Conservation (phyloP, 2,888 invertebrate species). For the Ennomos fuscantarius region DNA sequence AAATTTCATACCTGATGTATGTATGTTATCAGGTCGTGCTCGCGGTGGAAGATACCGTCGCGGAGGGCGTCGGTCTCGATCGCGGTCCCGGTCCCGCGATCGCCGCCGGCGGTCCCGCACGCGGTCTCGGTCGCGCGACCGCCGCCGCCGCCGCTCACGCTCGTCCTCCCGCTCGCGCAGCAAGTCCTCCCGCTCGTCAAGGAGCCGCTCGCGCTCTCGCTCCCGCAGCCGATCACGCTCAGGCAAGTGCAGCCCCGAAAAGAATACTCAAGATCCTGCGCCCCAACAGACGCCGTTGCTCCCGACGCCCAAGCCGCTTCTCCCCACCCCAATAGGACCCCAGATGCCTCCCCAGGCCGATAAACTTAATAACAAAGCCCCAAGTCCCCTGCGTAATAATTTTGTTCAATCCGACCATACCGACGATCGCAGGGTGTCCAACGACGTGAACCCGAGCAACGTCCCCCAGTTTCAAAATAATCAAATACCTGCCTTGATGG, state of each 20-base stretch:
- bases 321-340: slow-evolving; percentile 67
- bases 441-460: slow-evolving; percentile 8
- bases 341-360: slow-evolving; percentile 55
- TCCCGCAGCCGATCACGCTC: slow-evolving; percentile 80
- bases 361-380: slow-evolving; percentile 52
- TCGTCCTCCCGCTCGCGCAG: slow-evolving; percentile 76
- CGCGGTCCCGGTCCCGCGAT: slow-evolving; percentile 59
- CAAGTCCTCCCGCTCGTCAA: slow-evolving; percentile 73
- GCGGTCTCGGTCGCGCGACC: slow-evolving; percentile 65
- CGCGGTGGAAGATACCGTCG: slow-evolving; percentile 74
- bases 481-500: slow-evolving; percentile 74
- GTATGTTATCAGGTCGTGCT: slow-evolving; percentile 54
- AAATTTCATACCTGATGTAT: slow-evolving; percentile 1
- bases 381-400: slow-evolving; percentile 44
- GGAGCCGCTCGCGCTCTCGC: slow-evolving; percentile 70
- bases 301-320: slow-evolving; percentile 60
- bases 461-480: slow-evolving; percentile 42
- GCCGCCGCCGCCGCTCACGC: slow-evolving; percentile 76
- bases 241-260: slow-evolving; percentile 83
- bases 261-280: slow-evolving; percentile 61
- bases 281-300: slow-evolving; percentile 57
- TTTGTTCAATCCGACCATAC: slow-evolving; percentile 2
- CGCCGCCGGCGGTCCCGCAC: slow-evolving; percentile 60
- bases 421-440: slow-evolving; percentile 7
- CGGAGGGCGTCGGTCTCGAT: slow-evolving; percentile 63